A percentile compares a stretch with the other conserved stretches of the same genome.
These are phyloP conservation scores for Motacilla tschutschensis DNA, from an alignment of 2,113 vertebrate genomes.

Conservation along the genomic window DNA sequence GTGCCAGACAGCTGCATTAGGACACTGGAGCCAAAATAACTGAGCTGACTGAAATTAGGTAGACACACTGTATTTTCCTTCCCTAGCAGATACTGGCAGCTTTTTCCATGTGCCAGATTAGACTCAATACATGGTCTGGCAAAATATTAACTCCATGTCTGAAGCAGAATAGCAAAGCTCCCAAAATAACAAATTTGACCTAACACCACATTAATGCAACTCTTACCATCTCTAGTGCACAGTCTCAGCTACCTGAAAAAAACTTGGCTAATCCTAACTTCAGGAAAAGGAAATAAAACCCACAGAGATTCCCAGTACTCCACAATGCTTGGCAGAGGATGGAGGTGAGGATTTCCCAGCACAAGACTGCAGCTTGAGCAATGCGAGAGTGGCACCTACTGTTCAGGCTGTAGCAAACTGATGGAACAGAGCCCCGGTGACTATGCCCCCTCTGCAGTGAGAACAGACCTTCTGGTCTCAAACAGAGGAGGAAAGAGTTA, in stretches of 20 bases:
- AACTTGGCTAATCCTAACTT: background rate
- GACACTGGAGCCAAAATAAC: background rate
- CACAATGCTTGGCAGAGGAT: background rate
- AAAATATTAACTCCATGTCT: background rate
- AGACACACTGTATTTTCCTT: background rate
- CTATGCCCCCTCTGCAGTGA: background rate
- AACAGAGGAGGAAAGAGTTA: background rate
- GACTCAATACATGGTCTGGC: background rate
- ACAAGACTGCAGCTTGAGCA: background rate
- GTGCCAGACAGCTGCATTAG: background rate
- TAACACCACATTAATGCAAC: background rate
- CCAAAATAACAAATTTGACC: background rate
- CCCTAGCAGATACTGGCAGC: background rate
- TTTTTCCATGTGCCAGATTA: background rate
- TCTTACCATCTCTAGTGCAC: background rate
- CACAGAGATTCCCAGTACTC: background rate
- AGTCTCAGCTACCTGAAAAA: background rate
- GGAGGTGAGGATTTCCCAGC: background rate
- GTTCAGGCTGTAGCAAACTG: background rate
- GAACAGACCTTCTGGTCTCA: background rate
- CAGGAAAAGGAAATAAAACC: background rate
- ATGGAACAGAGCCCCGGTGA: background rate
- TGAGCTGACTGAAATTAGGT: background rate
- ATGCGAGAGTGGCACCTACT: background rate
- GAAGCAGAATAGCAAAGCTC: background rate